Conservation (phyloP, 2,113 vertebrate species). For the Myrmophylax atrothorax region DNA sequence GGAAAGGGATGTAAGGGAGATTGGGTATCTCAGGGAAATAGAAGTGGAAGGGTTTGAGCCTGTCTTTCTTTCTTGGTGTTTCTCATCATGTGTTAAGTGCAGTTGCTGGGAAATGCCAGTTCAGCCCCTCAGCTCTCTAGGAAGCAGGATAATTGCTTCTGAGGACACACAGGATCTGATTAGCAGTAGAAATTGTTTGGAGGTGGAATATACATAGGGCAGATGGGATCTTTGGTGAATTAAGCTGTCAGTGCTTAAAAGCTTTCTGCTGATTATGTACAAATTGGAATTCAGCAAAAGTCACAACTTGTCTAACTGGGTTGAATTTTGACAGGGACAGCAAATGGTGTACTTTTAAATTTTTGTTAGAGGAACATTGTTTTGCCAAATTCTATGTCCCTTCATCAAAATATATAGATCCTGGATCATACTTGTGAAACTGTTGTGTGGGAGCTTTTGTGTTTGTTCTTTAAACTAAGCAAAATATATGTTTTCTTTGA, state of each 20-base stretch:
- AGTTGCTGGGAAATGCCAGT: neutral
- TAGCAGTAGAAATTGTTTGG: neutral
- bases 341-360: neutral
- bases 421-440: neutral
- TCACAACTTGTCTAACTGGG: neutral
- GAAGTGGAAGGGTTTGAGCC: neutral
- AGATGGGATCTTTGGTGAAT: constrained; percentile 17
- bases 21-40: neutral
- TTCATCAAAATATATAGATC: neutral
- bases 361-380: neutral
- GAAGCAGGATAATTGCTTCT: constrained; percentile 1
- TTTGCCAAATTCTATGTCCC: neutral
- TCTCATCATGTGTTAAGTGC: neutral
- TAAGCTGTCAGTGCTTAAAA: constrained; percentile 4
- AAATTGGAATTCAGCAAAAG: neutral
- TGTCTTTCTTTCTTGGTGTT: neutral
- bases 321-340: neutral
- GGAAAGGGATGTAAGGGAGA: neutral
- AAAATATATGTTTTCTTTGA: neutral
- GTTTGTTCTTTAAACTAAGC: neutral
- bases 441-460: neutral
- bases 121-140: neutral
- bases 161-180: neutral
- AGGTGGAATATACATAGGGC: constrained; percentile 18
- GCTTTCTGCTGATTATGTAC: neutral